A percentile compares a stretch with the other conserved stretches of the same genome.
phyloP scores from a whole-genome alignment of 2,797 vertebrate species.

The Sciurus vulgaris region DNA sequence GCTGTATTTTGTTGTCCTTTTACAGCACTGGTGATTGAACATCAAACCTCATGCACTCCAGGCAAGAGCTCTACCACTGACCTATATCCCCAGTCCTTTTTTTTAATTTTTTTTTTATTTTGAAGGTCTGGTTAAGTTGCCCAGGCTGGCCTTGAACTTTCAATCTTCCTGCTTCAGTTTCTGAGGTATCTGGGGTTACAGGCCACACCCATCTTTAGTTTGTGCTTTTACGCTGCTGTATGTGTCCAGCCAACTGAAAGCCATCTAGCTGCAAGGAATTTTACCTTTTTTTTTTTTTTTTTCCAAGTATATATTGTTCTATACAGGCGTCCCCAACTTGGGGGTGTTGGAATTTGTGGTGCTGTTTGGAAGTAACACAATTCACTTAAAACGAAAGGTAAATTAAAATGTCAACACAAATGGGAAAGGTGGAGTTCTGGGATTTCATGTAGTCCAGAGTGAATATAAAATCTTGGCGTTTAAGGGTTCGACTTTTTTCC shows the following conservation, averaged over 20 bases:
- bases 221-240: conserved; percentile 13
- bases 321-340: background rate
- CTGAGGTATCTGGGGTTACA: background rate
- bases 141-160: background rate
- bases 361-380: background rate
- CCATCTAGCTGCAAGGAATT: conserved; percentile 34
- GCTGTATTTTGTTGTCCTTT: background rate
- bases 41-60: background rate
- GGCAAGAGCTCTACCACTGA: background rate
- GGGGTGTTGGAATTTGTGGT: background rate
- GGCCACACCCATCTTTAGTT: background rate
- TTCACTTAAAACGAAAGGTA: conserved; percentile 36
- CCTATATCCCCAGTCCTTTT: background rate
- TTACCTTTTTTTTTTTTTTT: background rate
- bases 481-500: background rate
- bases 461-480: conserved; percentile 10
- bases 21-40: background rate
- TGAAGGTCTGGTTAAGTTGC: background rate
- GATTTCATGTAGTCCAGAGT: background rate
- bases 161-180: background rate
- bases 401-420: background rate
- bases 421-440: background rate
- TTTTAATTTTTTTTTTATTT: background rate
- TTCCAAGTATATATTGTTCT: conserved; percentile 50
- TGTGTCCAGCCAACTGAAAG: background rate